phyloP scores from a whole-genome alignment of 2,888 invertebrate species.

The Nomada flava region DNA sequence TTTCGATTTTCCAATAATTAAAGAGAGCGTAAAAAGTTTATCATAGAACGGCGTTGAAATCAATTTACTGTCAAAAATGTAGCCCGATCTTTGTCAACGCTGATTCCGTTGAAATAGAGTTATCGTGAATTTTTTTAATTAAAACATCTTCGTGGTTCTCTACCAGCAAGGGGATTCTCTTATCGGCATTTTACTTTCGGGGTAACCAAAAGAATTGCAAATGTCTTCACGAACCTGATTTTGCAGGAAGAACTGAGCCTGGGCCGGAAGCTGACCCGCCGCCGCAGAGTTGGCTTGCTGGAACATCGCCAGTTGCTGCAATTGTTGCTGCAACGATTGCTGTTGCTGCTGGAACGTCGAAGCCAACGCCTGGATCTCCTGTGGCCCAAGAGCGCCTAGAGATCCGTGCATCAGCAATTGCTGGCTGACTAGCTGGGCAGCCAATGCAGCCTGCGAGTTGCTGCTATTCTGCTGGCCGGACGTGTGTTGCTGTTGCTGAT shows the following conservation, averaged over 20 bases:
- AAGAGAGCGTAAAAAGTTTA: too few species aligned
- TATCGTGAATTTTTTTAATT: too few species aligned
- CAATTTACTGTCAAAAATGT: too few species aligned
- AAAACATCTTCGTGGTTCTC: too few species aligned
- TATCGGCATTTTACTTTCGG: background rate
- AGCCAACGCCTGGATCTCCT: constrained; percentile 85
- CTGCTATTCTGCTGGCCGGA: constrained; percentile 72
- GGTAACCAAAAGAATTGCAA: background rate
- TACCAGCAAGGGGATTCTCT: background rate
- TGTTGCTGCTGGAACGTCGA: constrained; percentile 87
- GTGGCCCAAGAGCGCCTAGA: constrained; percentile 78
- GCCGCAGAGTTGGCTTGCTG: constrained; percentile 86
- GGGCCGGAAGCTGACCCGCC: constrained; percentile 85
- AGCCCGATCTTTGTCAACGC: too few species aligned
- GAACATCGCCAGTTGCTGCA: constrained; percentile 89
- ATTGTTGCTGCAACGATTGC: constrained; percentile 87
- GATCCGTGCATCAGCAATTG: constrained; percentile 83
- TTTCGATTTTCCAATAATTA: too few species aligned
- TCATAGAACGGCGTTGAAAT: too few species aligned
- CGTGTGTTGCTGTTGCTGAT: constrained; percentile 71
- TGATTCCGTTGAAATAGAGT: too few species aligned
- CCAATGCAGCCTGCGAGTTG: constrained; percentile 81
- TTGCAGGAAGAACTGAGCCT: constrained; percentile 91
- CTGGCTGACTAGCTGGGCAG: constrained; percentile 83
- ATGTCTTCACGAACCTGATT: constrained; percentile 86